phyloP scores from a whole-genome alignment of 2,113 vertebrate genomes.

The Megaceryle maxima region DNA sequence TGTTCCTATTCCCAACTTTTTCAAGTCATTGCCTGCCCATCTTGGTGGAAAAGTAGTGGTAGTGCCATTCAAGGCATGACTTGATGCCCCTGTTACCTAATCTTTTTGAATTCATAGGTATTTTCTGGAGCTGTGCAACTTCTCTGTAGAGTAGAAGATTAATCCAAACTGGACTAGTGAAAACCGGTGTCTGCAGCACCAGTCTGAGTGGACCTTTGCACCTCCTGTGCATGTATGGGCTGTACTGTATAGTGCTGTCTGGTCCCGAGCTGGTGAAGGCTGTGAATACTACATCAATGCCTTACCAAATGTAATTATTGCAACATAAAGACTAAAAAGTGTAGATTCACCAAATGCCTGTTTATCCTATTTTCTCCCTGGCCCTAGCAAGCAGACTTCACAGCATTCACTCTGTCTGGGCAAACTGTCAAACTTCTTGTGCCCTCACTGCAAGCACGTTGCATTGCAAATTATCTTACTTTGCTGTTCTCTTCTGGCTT shows the following conservation, averaged over 20 bases:
- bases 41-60: background rate
- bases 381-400: background rate
- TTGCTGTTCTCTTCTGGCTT: background rate
- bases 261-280: background rate
- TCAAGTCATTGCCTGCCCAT: background rate
- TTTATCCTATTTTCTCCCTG: background rate
- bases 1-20: background rate
- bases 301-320: background rate
- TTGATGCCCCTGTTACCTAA: background rate
- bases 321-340: background rate
- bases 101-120: background rate
- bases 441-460: background rate
- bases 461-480: background rate
- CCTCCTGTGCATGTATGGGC: accelerated
- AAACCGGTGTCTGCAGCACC: background rate
- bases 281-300: background rate
- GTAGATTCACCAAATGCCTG: background rate
- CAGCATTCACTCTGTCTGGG: background rate
- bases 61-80: background rate
- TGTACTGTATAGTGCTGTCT: background rate
- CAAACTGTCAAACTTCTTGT: background rate
- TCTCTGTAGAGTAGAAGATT: background rate
- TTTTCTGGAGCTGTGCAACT: background rate
- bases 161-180: background rate
- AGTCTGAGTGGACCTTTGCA: background rate